Percentiles rank a stretch among this genome's conserved stretches.
These are phyloP conservation scores for Eulacestoma nigropectus DNA, from an alignment of 2,113 vertebrate genomes.

Conservation along the genomic window DNA sequence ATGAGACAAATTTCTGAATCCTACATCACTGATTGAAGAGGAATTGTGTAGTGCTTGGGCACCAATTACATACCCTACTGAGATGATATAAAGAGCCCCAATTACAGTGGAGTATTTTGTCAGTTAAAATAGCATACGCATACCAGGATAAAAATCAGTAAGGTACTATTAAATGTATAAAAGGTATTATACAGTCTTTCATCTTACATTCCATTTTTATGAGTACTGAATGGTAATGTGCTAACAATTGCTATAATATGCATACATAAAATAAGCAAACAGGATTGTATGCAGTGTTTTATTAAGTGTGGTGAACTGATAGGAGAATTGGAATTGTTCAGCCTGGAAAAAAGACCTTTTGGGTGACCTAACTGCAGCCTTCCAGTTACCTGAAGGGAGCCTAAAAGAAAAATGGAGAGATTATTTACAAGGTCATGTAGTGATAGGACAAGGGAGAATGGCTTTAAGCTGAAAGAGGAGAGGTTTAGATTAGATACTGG, in stretches of 20 bases:
- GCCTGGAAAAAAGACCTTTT: background rate
- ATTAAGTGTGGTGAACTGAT: background rate
- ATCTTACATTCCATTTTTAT: background rate
- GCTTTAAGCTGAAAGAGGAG: background rate
- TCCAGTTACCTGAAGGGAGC: background rate
- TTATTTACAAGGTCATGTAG: background rate
- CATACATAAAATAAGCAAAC: background rate
- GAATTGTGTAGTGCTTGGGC: slow-evolving; percentile 32
- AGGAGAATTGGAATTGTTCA: background rate
- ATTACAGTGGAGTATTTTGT: slow-evolving; percentile 43
- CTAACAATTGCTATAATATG: background rate
- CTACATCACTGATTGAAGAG: slow-evolving; percentile 48
- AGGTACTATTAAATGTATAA: background rate
- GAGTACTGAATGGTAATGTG: background rate
- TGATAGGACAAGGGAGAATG: background rate
- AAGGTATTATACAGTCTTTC: background rate
- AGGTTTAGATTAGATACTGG: background rate
- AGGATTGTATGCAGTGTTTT: background rate
- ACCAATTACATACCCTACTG: slow-evolving; percentile 29
- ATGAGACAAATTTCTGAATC: slow-evolving; percentile 38
- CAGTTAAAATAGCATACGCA: slow-evolving; percentile 27
- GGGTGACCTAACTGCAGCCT: background rate
- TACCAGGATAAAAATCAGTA: slow-evolving; percentile 39
- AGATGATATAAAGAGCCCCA: slow-evolving; percentile 42
- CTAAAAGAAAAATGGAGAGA: background rate